Evolutionary conservation across 2,113 vertebrate genomes (phyloP).

Genomic region (Passer montanus): DNA sequence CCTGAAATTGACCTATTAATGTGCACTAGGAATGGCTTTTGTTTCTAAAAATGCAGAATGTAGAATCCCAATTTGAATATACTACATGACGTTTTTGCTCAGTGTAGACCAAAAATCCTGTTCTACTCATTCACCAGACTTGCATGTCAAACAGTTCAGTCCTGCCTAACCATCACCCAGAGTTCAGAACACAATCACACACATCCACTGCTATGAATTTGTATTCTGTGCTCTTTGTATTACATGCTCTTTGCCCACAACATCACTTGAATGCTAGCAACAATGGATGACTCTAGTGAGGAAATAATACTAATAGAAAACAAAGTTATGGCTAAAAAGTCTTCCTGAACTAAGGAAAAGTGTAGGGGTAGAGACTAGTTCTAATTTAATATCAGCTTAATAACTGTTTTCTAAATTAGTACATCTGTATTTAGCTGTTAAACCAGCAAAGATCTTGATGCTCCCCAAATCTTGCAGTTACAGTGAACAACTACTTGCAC

Average conservation of each 20-base stretch:
- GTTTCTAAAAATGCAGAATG: not conserved
- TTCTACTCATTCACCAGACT: not conserved
- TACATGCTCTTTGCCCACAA: not conserved
- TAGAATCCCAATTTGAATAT: not conserved
- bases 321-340: not conserved
- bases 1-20: not conserved
- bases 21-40: not conserved
- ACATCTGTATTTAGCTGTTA: not conserved
- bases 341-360: not conserved
- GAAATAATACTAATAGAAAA: not conserved
- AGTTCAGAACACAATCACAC: not conserved
- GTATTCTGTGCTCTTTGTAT: not conserved
- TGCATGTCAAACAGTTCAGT: not conserved
- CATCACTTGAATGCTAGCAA: not conserved
- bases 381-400: not conserved
- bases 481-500: not conserved
- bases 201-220: not conserved
- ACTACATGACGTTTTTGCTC: not conserved
- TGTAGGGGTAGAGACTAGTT: not conserved
- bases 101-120: not conserved
- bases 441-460: not conserved
- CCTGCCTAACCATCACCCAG: not conserved
- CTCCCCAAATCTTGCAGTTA: not conserved
- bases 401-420: not conserved
- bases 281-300: not conserved